A percentile compares a stretch with the other conserved stretches of the same genome.
phyloP scores from a whole-genome alignment of 2,888 invertebrate genomes.

The Phengaris arion region DNA sequence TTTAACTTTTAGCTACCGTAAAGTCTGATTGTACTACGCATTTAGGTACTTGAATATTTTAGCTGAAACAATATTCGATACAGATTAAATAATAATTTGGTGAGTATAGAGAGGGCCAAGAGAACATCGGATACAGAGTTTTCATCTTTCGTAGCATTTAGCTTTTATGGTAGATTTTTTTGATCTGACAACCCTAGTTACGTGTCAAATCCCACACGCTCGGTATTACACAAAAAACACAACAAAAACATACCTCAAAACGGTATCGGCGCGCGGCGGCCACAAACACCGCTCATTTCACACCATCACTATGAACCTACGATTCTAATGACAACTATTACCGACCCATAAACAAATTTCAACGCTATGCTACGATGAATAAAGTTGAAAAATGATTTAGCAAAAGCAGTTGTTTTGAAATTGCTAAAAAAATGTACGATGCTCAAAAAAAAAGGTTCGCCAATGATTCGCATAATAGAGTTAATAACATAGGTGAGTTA shows the following conservation, averaged over 20 bases:
- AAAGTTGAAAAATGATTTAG: not conserved
- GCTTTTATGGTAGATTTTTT: conserved; percentile 54
- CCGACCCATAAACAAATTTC: conserved; percentile 40
- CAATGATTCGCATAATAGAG: conserved; percentile 21
- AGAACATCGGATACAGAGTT: not conserved
- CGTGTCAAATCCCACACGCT: conserved; percentile 79
- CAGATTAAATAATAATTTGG: not conserved
- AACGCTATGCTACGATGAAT: conserved; percentile 40
- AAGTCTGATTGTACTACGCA: not conserved
- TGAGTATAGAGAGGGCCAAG: not conserved
- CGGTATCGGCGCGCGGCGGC: conserved; percentile 65
- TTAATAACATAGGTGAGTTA: conserved; percentile 7
- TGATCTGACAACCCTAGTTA: conserved; percentile 63
- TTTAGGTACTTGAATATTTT: not conserved
- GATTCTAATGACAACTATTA: conserved; percentile 64
- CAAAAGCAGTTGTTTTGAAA: not conserved
- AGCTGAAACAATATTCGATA: not conserved
- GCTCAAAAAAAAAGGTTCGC: not conserved
- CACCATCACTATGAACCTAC: conserved; percentile 62
- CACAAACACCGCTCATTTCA: conserved; percentile 73
- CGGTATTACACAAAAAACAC: conserved; percentile 74
- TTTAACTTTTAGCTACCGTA: not conserved
- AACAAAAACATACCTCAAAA: conserved; percentile 75
- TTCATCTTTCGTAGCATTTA: conserved; percentile 41
- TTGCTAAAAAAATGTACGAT: not conserved